Percentiles rank a stretch among this genome's conserved stretches.
These are phyloP conservation scores for Diloba caeruleocephala DNA, from an alignment of 2,888 invertebrate genomes.

Conservation along the genomic window DNA sequence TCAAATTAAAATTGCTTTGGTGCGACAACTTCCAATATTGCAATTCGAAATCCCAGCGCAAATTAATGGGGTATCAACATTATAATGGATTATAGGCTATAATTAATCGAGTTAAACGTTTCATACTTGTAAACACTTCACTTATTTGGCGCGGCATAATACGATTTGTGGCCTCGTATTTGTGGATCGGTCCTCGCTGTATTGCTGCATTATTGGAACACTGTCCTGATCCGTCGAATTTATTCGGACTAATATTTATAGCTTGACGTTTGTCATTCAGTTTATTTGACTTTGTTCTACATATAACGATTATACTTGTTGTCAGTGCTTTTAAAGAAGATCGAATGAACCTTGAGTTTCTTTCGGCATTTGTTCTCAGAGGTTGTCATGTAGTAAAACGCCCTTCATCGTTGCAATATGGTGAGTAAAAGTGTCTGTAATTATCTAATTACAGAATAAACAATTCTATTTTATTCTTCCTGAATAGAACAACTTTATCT, in stretches of 20 bases:
- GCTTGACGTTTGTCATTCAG: conserved; percentile 59
- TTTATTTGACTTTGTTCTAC: conserved; percentile 49
- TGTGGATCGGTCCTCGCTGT: conserved; percentile 62
- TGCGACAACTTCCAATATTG: conserved; percentile 66
- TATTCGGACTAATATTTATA: conserved; percentile 59
- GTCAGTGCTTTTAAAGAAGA: no score
- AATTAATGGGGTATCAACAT: conserved; percentile 52
- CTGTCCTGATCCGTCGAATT: conserved; percentile 61
- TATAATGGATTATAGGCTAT: conserved; percentile 61
- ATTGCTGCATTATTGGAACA: conserved; percentile 59
- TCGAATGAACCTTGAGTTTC: no score
- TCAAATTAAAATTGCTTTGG: conserved; percentile 75
- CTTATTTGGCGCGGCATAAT: conserved; percentile 61
- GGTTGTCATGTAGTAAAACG: no score
- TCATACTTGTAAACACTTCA: conserved; percentile 62
- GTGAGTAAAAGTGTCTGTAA: no score
- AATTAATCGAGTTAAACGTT: conserved; percentile 58
- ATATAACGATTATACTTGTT: conserved; percentile 13
- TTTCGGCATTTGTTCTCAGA: no score
- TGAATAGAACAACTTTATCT: no score
- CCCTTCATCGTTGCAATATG: no score
- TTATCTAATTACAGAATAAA: no score
- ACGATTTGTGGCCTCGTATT: conserved; percentile 65
- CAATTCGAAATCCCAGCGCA: conserved; percentile 56
- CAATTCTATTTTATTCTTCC: no score